A percentile compares a stretch with the other conserved stretches of the same genome.
phyloP scores from a whole-genome alignment of 2,888 invertebrate genomes.

The Leptopilina myrica region DNA sequence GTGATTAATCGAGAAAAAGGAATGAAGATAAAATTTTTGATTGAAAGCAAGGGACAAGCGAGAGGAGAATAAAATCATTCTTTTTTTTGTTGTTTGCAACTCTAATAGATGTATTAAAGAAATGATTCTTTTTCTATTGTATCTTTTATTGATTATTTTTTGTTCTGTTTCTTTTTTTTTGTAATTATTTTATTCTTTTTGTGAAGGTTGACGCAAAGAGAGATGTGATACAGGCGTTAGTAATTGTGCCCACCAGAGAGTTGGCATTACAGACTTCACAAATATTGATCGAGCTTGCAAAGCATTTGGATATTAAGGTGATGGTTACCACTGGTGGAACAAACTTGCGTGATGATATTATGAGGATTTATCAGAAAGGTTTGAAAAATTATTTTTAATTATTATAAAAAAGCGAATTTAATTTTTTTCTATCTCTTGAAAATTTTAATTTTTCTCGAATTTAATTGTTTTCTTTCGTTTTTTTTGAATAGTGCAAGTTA shows the following conservation, averaged over 20 bases:
- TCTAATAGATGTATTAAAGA: no score
- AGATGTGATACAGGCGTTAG: slow-evolving; percentile 97
- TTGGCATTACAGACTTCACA: slow-evolving; percentile 99
- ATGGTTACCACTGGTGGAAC: slow-evolving; percentile 99
- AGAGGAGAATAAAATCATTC: no score
- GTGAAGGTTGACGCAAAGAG: slow-evolving; percentile 86
- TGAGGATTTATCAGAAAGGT: slow-evolving; percentile 99
- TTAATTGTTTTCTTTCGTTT: slow-evolving; percentile 41
- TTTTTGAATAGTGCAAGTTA: slow-evolving; percentile 89
- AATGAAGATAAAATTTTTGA: no score
- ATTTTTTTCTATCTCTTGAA: slow-evolving; percentile 29
- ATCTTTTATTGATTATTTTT: no score
- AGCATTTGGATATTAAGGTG: slow-evolving; percentile 97
- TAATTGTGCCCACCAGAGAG: slow-evolving; percentile 99
- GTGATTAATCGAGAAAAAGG: no score
- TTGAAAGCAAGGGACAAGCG: no score
- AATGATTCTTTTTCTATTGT: no score
- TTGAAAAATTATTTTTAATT: neutral
- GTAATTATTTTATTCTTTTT: slow-evolving; percentile 1
- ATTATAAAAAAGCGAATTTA: neutral
- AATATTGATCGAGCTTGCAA: slow-evolving; percentile 98
- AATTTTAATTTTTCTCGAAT: neutral
- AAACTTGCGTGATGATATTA: slow-evolving; percentile 97
- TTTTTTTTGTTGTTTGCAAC: no score
- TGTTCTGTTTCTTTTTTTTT: no score